A percentile compares a stretch with the other conserved stretches of the same genome.
Evolutionary conservation across 1,140 invertebrate genomes (phyloP).

Genomic region (Andricus grossulariae): DNA sequence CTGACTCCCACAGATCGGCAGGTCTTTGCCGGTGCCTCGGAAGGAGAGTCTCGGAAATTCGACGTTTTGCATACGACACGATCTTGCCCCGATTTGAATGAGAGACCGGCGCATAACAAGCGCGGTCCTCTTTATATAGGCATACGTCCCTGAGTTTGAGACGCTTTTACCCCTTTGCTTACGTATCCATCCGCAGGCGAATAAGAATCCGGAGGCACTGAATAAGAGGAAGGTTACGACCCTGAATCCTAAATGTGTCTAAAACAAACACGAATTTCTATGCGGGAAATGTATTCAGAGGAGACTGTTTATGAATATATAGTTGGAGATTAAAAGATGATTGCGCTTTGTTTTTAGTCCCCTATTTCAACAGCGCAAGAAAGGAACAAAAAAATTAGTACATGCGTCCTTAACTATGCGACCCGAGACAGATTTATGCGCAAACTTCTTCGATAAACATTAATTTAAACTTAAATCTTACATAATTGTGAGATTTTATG

Average conservation of each 20-base stretch:
- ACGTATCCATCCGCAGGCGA: slow-evolving; percentile 40
- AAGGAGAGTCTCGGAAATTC: slow-evolving; percentile 66
- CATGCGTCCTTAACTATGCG: no score
- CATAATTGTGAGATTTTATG: no score
- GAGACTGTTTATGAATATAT: not conserved
- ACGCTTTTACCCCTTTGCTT: slow-evolving; percentile 45
- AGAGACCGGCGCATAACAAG: slow-evolving; percentile 70
- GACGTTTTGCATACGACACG: slow-evolving; percentile 77
- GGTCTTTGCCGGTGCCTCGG: slow-evolving; percentile 65
- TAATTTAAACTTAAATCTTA: no score
- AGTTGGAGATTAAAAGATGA: no score
- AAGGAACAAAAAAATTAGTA: no score
- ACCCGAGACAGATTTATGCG: no score
- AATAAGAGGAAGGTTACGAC: slow-evolving; percentile 10
- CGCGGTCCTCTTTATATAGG: slow-evolving; percentile 63
- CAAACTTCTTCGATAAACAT: no score
- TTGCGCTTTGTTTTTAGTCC: no score
- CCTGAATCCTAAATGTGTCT: not conserved
- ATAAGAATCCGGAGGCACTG: slow-evolving; percentile 50
- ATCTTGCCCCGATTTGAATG: slow-evolving; percentile 71
- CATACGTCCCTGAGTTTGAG: slow-evolving; percentile 56
- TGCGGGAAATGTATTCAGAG: not conserved
- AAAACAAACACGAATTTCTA: not conserved
- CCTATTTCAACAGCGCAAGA: no score
- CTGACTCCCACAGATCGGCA: slow-evolving; percentile 75